Percentiles rank a stretch among this genome's conserved stretches.
These are phyloP conservation scores for Lithophane ornitopus DNA, from an alignment of 2,888 invertebrate genomes.

Conservation along the genomic window DNA sequence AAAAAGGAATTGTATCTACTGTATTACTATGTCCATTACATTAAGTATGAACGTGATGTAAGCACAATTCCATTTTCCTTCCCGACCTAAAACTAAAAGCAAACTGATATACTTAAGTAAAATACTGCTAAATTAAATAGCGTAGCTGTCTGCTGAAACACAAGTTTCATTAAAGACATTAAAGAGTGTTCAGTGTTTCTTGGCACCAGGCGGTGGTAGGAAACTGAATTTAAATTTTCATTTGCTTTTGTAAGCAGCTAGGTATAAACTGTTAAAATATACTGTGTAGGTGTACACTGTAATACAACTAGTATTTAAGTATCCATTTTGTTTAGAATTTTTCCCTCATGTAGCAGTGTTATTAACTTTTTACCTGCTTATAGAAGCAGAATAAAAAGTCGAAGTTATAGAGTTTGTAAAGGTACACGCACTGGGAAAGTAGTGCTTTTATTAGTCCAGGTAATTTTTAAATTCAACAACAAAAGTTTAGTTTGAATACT, in stretches of 20 bases:
- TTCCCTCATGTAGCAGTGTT: neutral
- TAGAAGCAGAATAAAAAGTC: neutral
- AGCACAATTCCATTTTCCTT: conserved; percentile 4
- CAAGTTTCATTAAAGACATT: conserved; percentile 23
- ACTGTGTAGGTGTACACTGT: neutral
- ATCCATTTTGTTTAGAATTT: neutral
- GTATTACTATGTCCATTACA: neutral
- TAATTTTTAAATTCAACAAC: neutral
- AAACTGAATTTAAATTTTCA: conserved; percentile 17
- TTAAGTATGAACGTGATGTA: neutral
- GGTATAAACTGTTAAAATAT: conserved; percentile 12
- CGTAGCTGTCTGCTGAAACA: neutral
- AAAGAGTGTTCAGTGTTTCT: conserved; percentile 15
- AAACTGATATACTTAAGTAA: neutral
- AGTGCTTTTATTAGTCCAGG: neutral
- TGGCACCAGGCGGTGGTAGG: neutral
- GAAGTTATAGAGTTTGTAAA: neutral
- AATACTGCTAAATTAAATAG: conserved; percentile 17
- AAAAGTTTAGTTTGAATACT: neutral
- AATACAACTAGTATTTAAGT: conserved; percentile 5
- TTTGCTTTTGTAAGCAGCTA: neutral
- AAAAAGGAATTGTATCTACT: neutral
- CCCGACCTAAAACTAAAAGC: neutral
- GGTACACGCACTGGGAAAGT: neutral
- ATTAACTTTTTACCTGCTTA: neutral